Evolutionary conservation across 2,888 invertebrate species (phyloP).

Genomic region (Melieria omissa): DNA sequence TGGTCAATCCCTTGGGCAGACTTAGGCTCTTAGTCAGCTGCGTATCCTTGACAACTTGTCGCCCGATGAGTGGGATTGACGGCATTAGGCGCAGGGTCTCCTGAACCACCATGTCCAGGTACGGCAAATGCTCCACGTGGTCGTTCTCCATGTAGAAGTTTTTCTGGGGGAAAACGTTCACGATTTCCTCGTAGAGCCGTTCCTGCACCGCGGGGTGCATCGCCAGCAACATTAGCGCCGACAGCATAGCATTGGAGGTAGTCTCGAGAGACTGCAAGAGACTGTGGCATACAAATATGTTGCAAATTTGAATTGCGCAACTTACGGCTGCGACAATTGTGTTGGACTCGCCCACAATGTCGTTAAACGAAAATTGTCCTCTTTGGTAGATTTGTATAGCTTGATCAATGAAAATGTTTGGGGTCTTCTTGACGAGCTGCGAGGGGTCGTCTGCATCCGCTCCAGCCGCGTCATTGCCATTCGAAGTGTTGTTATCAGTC

Average conservation of each 20-base stretch:
- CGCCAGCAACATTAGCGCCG: slow-evolving; percentile 45
- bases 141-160: slow-evolving; percentile 42
- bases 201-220: slow-evolving; percentile 46
- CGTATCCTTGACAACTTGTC: slow-evolving; percentile 42
- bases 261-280: slow-evolving; percentile 47
- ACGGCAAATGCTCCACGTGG: slow-evolving; percentile 47
- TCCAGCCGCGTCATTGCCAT: background rate
- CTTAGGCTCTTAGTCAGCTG: slow-evolving; percentile 41
- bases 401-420: slow-evolving; percentile 49
- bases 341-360: slow-evolving; percentile 47
- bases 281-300: too few relatives aligned
- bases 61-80: slow-evolving; percentile 48
- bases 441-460: background rate
- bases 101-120: slow-evolving; percentile 51
- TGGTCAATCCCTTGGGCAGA: slow-evolving; percentile 44
- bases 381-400: slow-evolving; percentile 45
- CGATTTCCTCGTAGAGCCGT: slow-evolving; percentile 44
- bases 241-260: slow-evolving; percentile 42
- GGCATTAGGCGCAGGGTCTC: slow-evolving; percentile 50
- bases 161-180: slow-evolving; percentile 41
- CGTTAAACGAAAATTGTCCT: slow-evolving; percentile 42
- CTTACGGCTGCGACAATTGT: slow-evolving; percentile 47
- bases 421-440: slow-evolving; percentile 37
- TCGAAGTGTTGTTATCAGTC: background rate
- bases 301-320: background rate